These are phyloP conservation scores for Torymus auratus DNA, from an alignment of 2,888 invertebrate genomes.

Conservation along the genomic window DNA sequence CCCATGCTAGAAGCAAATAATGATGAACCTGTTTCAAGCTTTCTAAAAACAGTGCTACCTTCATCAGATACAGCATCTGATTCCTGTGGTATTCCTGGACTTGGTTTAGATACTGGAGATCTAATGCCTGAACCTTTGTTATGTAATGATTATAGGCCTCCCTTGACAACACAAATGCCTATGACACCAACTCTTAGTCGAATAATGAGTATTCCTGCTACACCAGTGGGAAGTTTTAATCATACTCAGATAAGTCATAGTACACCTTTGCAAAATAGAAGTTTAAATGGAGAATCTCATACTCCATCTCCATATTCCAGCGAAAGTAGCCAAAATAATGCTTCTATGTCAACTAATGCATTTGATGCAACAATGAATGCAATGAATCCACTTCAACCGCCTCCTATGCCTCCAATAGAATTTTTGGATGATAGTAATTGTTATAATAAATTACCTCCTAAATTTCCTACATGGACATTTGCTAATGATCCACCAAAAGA, in stretches of 20 bases:
- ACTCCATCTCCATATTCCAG: constrained; percentile 74
- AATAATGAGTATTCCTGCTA: constrained; percentile 62
- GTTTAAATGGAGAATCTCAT: constrained; percentile 70
- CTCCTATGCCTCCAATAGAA: constrained; percentile 75
- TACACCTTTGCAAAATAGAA: constrained; percentile 70
- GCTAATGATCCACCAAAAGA: constrained; percentile 71
- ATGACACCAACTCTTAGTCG: constrained; percentile 67
- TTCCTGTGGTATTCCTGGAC: constrained; percentile 71
- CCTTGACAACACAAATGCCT: constrained; percentile 74
- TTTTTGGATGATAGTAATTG: constrained; percentile 75
- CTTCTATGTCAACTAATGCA: constrained; percentile 61
- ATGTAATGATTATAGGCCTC: constrained; percentile 75
- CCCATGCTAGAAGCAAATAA: constrained; percentile 68
- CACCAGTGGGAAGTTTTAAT: constrained; percentile 62
- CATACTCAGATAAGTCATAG: constrained; percentile 72
- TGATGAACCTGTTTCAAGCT: constrained; percentile 76
- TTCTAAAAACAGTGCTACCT: constrained; percentile 79
- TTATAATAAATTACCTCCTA: constrained; percentile 76
- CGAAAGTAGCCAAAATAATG: constrained; percentile 73
- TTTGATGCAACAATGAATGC: constrained; percentile 64
- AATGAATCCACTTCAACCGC: constrained; percentile 73
- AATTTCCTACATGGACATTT: constrained; percentile 77
- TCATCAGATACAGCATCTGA: constrained; percentile 72
- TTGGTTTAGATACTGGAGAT: constrained; percentile 71
- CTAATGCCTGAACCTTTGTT: constrained; percentile 64